phyloP scores from a whole-genome alignment of 2,113 vertebrate genomes.

The Cyphomyrus plagiostoma region DNA sequence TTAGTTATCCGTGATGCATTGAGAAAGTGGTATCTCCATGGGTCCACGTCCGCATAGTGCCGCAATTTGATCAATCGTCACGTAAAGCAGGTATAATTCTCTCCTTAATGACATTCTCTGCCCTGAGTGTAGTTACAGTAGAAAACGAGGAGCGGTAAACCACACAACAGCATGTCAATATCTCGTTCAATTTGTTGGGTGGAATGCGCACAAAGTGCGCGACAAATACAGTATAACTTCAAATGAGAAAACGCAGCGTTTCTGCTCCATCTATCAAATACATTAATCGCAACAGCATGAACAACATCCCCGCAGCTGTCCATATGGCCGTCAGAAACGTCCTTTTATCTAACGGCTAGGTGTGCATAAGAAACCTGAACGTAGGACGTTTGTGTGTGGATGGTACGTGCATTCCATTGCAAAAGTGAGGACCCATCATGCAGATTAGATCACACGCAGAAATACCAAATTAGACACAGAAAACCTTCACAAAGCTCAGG shows the following conservation, averaged over 20 bases:
- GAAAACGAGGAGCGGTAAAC: not conserved
- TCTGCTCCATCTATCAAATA: not conserved
- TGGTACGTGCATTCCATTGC: not conserved
- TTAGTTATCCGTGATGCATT: not conserved
- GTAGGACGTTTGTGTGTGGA: not conserved
- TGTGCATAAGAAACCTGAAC: not conserved
- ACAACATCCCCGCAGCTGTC: not conserved
- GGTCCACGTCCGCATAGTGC: not conserved
- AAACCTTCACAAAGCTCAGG: not conserved
- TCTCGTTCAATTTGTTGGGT: not conserved
- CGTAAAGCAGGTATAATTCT: not conserved
- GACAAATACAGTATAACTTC: not conserved
- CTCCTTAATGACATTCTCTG: not conserved
- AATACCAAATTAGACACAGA: not conserved
- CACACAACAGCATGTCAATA: not conserved
- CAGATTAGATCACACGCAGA: not conserved
- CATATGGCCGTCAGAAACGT: not conserved
- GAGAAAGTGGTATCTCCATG: not conserved
- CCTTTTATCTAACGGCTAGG: not conserved
- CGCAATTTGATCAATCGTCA: not conserved
- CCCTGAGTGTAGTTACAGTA: not conserved
- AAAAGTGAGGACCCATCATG: not conserved
- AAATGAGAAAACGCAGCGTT: not conserved
- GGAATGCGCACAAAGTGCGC: not conserved
- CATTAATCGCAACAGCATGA: not conserved